Evolutionary conservation across 2,797 vertebrate genomes (phyloP).

Genomic region (Podargus strigoides): DNA sequence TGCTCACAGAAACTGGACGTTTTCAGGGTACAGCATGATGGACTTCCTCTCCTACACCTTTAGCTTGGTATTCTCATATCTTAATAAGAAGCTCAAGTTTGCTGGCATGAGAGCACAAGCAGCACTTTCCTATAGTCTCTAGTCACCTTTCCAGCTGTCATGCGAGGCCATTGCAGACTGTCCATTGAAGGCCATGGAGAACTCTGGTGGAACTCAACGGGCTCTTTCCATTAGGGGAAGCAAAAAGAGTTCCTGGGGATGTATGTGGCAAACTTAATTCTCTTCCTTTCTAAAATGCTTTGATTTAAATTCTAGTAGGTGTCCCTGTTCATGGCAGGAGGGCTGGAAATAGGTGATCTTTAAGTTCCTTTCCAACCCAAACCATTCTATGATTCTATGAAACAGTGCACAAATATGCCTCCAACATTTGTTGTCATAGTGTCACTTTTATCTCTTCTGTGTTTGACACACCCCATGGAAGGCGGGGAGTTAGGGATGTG

Average conservation of each 20-base stretch:
- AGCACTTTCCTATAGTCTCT: background rate
- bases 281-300: background rate
- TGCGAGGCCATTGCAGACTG: background rate
- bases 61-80: background rate
- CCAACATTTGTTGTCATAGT: background rate
- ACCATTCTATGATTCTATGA: no score
- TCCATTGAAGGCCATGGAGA: background rate
- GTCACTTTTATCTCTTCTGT: background rate
- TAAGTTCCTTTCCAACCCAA: no score
- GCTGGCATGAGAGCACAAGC: background rate
- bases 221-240: background rate
- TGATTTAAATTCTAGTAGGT: no score
- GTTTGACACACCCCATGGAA: accelerated
- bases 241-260: background rate
- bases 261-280: background rate
- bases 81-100: background rate
- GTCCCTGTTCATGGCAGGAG: no score
- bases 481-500: background rate
- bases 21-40: background rate
- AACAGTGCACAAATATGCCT: background rate
- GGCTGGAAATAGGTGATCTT: no score
- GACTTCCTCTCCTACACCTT: background rate
- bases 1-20: background rate
- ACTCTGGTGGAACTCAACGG: background rate
- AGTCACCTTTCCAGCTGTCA: background rate